phyloP scores from a whole-genome alignment of 30 jellyfish, hydroid and myxozoan species.

The Hydra vulgaris region DNA sequence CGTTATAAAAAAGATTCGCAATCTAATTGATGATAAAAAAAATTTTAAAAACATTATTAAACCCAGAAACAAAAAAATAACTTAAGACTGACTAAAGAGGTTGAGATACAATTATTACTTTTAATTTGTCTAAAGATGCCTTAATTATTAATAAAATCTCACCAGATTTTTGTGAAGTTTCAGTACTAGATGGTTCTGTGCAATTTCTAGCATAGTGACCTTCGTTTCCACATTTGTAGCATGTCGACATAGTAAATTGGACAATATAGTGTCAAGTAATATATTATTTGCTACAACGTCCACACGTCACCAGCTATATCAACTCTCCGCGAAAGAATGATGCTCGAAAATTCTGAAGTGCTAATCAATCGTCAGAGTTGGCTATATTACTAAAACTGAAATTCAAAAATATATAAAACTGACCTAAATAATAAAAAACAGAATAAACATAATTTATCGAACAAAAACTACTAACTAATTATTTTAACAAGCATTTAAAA shows the following conservation, averaged over 20 bases:
- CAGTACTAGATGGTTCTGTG: slow-evolving; percentile 6
- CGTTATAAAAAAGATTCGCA: no score
- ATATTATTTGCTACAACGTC: background rate
- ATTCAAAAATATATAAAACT: background rate
- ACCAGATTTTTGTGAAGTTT: background rate
- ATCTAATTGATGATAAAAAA: no score
- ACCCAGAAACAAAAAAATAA: no score
- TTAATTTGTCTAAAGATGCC: no score
- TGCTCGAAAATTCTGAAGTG: background rate
- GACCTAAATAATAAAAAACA: no score
- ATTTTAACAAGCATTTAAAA: no score
- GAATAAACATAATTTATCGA: no score
- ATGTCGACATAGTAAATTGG: slow-evolving; percentile 4
- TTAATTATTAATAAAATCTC: no score
- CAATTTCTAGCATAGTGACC: slow-evolving; percentile 91
- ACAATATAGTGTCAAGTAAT: background rate
- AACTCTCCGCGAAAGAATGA: background rate
- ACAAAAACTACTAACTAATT: background rate
- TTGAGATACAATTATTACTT: no score
- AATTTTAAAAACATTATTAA: no score
- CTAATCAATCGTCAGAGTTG: background rate
- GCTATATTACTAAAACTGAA: background rate
- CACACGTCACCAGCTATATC: background rate
- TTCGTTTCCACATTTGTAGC: slow-evolving; percentile 63
- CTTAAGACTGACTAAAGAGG: no score